Conservation (phyloP, 2,797 vertebrate genomes). For the Siniperca undulata region DNA sequence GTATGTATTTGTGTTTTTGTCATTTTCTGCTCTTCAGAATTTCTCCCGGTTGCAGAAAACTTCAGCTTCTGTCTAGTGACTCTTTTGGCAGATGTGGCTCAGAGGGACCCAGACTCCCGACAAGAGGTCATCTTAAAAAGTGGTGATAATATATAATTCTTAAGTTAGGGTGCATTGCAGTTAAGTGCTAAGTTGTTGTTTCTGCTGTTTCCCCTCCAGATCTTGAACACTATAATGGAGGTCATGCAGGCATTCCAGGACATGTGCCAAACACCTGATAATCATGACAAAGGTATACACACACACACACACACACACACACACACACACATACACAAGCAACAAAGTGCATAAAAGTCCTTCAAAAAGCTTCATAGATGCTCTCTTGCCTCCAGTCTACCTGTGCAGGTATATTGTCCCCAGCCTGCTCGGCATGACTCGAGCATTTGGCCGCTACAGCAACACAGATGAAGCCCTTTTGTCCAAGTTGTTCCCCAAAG, state of each 20-base stretch:
- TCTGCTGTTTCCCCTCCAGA: slow-evolving; percentile 80
- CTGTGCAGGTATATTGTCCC: slow-evolving; percentile 93
- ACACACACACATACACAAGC: not conserved
- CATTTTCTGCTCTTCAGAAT: slow-evolving; percentile 80
- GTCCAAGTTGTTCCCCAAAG: slow-evolving; percentile 94
- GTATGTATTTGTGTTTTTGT: not conserved
- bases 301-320: slow-evolving; percentile 8
- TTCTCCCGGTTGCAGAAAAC: slow-evolving; percentile 94
- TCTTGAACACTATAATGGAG: slow-evolving; percentile 91
- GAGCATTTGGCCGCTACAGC: slow-evolving; percentile 96
- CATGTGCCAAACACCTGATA: slow-evolving; percentile 93
- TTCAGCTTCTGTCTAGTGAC: slow-evolving; percentile 98
- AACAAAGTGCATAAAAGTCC: not conserved
- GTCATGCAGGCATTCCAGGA: slow-evolving; percentile 92
- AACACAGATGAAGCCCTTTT: slow-evolving; percentile 92
- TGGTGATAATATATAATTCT: not conserved
- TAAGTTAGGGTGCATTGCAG: not conserved
- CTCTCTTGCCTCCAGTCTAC: slow-evolving; percentile 86
- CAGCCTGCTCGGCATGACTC: slow-evolving; percentile 91
- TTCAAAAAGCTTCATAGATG: not conserved
- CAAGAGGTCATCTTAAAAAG: slow-evolving; percentile 85
- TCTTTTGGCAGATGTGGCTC: slow-evolving; percentile 92
- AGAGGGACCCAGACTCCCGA: slow-evolving; percentile 87
- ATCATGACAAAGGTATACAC: slow-evolving; percentile 92
- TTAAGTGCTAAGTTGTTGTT: slow-evolving; percentile 1